These are phyloP conservation scores for Theretra japonica DNA, from an alignment of 2,888 invertebrate genomes.

Conservation along the genomic window DNA sequence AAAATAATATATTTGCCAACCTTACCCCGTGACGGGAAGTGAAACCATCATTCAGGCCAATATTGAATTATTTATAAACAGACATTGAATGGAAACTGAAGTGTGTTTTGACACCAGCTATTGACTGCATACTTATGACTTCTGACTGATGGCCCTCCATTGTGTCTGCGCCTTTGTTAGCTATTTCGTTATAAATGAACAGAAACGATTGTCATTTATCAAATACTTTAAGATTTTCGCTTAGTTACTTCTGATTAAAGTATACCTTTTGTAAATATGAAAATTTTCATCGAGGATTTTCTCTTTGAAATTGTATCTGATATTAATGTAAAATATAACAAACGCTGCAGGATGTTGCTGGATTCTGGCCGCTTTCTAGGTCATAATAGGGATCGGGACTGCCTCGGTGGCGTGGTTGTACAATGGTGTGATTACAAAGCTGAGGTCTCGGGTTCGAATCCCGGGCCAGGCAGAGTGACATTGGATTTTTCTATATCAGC, in stretches of 20 bases:
- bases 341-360: too few relatives aligned
- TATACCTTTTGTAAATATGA: neutral
- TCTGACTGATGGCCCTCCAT: constrained; percentile 76
- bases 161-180: constrained; percentile 63
- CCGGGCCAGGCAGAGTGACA: too few relatives aligned
- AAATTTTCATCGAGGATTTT: too few relatives aligned
- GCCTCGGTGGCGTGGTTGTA: too few relatives aligned
- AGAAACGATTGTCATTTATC: constrained; percentile 52
- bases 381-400: too few relatives aligned
- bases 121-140: constrained; percentile 80
- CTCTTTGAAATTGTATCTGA: too few relatives aligned
- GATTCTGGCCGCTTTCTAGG: too few relatives aligned
- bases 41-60: constrained; percentile 60
- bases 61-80: constrained; percentile 81
- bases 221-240: constrained; percentile 32
- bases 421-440: too few relatives aligned
- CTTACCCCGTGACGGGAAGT: constrained; percentile 46
- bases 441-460: too few relatives aligned
- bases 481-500: too few relatives aligned
- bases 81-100: constrained; percentile 69
- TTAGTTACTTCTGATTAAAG: neutral
- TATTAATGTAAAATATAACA: too few relatives aligned
- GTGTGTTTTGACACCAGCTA: constrained; percentile 75
- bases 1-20: constrained; percentile 40
- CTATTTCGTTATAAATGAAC: constrained; percentile 59